These are phyloP conservation scores for Cenopis cana DNA, from an alignment of 2,888 invertebrate species.

Conservation along the genomic window DNA sequence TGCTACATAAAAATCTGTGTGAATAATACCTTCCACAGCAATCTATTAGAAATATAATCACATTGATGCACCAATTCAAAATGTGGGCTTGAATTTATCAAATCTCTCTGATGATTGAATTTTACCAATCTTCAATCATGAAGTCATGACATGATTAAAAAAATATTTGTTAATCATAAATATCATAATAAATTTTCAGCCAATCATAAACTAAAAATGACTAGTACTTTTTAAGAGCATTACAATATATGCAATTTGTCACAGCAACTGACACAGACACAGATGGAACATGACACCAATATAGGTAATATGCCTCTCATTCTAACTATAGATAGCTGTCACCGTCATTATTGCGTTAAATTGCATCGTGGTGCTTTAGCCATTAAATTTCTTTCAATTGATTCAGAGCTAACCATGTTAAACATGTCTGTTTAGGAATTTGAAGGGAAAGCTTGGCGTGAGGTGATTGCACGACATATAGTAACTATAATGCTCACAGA, in stretches of 20 bases:
- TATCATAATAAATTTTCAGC: background rate
- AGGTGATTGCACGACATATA: constrained; percentile 48
- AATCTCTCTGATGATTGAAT: background rate
- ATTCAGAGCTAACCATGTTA: constrained; percentile 11
- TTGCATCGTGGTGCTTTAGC: too few relatives aligned
- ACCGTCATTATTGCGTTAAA: too few relatives aligned
- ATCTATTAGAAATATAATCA: background rate
- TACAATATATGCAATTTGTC: too few relatives aligned
- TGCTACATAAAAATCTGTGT: background rate
- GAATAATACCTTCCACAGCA: background rate
- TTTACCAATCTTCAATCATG: background rate
- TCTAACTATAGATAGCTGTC: too few relatives aligned
- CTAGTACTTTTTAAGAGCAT: too few relatives aligned
- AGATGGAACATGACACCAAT: too few relatives aligned
- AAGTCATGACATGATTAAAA: background rate
- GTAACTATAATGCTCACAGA: constrained; percentile 72
- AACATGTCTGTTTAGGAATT: background rate
- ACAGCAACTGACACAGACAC: too few relatives aligned
- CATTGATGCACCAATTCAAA: background rate
- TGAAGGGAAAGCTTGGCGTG: constrained; percentile 53
- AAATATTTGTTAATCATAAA: too few relatives aligned
- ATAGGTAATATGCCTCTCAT: too few relatives aligned
- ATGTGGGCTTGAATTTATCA: too few relatives aligned
- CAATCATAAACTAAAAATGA: too few relatives aligned
- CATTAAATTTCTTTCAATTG: background rate